Evolutionary conservation across 2,888 invertebrate genomes (phyloP).

Genomic region (Plusia festucae): DNA sequence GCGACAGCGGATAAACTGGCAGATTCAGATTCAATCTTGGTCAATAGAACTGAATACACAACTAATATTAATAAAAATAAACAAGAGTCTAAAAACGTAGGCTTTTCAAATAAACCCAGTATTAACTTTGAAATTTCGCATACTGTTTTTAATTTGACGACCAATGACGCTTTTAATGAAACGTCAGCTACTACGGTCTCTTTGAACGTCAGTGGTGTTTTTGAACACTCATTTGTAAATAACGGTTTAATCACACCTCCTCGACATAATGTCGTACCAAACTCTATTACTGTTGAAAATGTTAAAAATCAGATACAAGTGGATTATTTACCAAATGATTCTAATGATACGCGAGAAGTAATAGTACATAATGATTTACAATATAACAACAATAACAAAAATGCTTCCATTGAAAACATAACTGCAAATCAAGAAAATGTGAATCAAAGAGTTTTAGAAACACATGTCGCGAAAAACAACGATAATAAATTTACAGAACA

Average conservation of each 20-base stretch:
- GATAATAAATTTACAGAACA: slow-evolving; percentile 4
- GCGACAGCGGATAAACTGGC: not conserved
- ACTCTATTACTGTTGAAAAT: not conserved
- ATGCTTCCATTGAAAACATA: too few relatives aligned
- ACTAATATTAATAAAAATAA: too few relatives aligned
- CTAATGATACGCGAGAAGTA: not conserved
- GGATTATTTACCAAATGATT: slow-evolving; percentile 1
- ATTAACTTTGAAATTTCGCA: not conserved
- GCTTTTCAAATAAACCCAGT: not conserved
- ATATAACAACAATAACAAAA: not conserved
- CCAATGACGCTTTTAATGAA: not conserved
- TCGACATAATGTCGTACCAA: not conserved
- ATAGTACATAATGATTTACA: not conserved
- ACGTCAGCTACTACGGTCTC: not conserved
- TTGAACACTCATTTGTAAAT: not conserved
- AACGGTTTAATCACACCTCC: not conserved
- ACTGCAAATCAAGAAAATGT: too few relatives aligned
- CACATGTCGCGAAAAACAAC: not conserved
- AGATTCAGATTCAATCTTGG: not conserved
- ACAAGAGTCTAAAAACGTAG: too few relatives aligned
- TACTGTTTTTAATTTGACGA: not conserved
- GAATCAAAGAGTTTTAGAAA: not conserved
- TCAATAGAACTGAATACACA: not conserved
- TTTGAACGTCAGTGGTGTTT: not conserved
- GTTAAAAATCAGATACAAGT: not conserved